Evolutionary conservation across 1,140 invertebrate species (phyloP).

Genomic region (Pararge aegeria): DNA sequence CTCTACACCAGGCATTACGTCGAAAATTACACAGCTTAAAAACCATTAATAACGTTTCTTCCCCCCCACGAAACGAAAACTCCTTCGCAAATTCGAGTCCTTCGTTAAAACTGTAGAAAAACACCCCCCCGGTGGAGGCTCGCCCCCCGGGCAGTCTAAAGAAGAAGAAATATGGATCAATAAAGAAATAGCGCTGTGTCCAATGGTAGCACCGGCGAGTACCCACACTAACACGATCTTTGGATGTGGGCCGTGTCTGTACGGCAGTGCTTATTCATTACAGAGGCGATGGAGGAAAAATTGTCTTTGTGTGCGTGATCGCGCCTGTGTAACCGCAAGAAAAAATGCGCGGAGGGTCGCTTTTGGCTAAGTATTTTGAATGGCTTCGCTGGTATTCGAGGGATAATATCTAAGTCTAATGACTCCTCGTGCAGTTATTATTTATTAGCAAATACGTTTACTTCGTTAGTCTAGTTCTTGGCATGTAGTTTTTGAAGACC

Average conservation of each 20-base stretch:
- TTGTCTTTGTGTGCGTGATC: conserved; percentile 42
- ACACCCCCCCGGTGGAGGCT: conserved; percentile 49
- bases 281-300: conserved; percentile 42
- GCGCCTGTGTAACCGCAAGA: conserved; percentile 46
- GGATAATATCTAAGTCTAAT: not conserved
- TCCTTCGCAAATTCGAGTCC: conserved; percentile 62
- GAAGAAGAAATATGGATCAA: conserved; percentile 80
- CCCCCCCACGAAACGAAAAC: conserved; percentile 39
- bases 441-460: not conserved
- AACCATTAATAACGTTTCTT: conserved; percentile 73
- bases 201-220: conserved; percentile 72
- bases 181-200: conserved; percentile 77
- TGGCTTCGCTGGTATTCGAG: conserved; percentile 14
- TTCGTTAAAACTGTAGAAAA: conserved; percentile 78
- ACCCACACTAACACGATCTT: conserved; percentile 52
- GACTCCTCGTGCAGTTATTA: not conserved
- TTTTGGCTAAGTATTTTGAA: conserved; percentile 20
- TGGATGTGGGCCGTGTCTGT: conserved; percentile 27
- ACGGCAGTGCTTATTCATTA: conserved; percentile 37
- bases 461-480: too few relatives aligned
- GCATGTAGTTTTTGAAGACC: too few relatives aligned
- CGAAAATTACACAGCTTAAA: conserved; percentile 71
- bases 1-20: conserved; percentile 48
- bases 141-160: conserved; percentile 65
- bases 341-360: conserved; percentile 40